Percentiles rank a stretch among this genome's conserved stretches.
Conservation (phyloP, 1,140 invertebrate species). For the Formica selysi region DNA sequence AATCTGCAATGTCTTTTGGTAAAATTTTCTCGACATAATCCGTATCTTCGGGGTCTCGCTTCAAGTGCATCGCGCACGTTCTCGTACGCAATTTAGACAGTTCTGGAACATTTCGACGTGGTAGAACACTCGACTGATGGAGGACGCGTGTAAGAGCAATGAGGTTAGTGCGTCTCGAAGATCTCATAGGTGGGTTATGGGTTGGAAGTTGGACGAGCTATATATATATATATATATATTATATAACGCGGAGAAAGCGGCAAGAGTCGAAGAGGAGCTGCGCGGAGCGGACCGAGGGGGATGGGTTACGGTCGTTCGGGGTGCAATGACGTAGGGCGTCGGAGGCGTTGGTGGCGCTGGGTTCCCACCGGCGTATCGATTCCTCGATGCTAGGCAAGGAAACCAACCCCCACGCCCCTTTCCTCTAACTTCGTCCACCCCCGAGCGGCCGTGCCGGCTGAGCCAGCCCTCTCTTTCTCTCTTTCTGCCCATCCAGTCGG, state of each 20-base stretch:
- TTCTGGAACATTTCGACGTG: conserved; percentile 17
- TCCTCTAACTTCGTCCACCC: conserved; percentile 72
- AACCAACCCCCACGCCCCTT: conserved; percentile 73
- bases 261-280: conserved; percentile 25
- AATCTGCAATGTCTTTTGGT: not conserved
- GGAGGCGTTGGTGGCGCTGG: conserved; percentile 84
- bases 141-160: conserved; percentile 48
- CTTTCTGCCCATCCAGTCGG: conserved; percentile 69
- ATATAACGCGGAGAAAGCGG: conserved; percentile 10
- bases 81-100: conserved; percentile 35
- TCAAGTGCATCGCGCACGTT: not conserved
- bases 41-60: not conserved
- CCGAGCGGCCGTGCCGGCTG: conserved; percentile 73
- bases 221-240: no score
- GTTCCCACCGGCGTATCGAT: conserved; percentile 83
- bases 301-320: conserved; percentile 77
- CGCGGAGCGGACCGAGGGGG: conserved; percentile 14
- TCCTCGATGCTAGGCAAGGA: conserved; percentile 80
- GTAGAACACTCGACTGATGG: conserved; percentile 2
- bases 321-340: conserved; percentile 83
- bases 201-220: conserved; percentile 65
- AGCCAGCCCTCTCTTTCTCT: conserved; percentile 71
- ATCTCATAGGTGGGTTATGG: conserved; percentile 41
- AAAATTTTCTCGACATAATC: conserved; percentile 7
- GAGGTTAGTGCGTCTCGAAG: conserved; percentile 43